Percentiles rank a stretch among this genome's conserved stretches.
These are phyloP conservation scores for Yponomeuta cagnagella DNA, from an alignment of 2,888 invertebrate species.

Conservation along the genomic window DNA sequence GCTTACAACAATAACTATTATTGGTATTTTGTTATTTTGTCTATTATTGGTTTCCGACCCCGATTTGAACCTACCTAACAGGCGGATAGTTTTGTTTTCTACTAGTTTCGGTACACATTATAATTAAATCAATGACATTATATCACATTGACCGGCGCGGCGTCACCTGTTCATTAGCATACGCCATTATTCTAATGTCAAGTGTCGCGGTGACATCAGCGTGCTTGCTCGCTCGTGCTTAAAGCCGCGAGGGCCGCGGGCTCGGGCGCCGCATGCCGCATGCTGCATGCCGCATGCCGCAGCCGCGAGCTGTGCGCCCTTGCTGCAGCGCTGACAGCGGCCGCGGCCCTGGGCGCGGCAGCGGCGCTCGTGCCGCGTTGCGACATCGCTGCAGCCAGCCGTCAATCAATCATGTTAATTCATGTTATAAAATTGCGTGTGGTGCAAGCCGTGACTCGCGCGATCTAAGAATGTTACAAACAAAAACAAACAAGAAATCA, in stretches of 20 bases:
- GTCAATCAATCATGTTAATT: neutral
- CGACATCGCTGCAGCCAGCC: neutral
- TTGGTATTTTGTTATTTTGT: too few relatives aligned
- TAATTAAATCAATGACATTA: neutral
- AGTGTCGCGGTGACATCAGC: neutral
- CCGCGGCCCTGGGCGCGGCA: neutral
- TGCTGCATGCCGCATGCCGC: too few relatives aligned
- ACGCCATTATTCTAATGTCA: neutral
- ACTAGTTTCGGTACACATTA: neutral
- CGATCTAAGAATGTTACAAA: too few relatives aligned
- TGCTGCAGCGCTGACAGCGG: too few relatives aligned
- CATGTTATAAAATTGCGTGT: neutral
- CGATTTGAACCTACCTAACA: too few relatives aligned
- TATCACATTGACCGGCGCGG: neutral
- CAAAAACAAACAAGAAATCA: too few relatives aligned
- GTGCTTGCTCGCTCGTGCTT: neutral
- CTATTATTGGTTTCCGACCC: too few relatives aligned
- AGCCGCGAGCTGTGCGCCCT: too few relatives aligned
- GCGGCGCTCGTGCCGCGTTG: neutral
- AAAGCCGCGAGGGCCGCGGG: neutral
- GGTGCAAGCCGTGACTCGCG: neutral
- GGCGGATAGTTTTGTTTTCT: neutral
- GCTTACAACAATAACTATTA: neutral
- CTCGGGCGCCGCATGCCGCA: too few relatives aligned
- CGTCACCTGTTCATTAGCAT: neutral